Percentiles rank a stretch among this genome's conserved stretches.
These are phyloP conservation scores for Botrylloides violaceus DNA, from an alignment of 23 tunicate genomes.

Conservation along the genomic window DNA sequence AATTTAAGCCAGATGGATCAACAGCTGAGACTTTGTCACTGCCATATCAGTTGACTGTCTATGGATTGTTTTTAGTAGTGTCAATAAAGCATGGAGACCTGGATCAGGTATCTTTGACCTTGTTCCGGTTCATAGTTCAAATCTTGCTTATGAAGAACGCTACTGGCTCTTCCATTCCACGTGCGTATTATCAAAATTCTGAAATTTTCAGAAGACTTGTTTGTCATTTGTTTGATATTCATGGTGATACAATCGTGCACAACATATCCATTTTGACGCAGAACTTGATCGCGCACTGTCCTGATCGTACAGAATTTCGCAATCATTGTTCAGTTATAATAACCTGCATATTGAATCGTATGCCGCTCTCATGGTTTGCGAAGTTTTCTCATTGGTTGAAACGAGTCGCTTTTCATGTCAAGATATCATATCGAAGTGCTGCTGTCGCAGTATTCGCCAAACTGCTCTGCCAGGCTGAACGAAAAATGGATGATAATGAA, in stretches of 20 bases:
- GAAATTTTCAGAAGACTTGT: constrained; percentile 34
- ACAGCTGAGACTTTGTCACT: background rate
- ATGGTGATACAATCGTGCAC: constrained; percentile 30
- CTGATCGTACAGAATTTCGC: constrained; percentile 59
- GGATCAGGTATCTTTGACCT: constrained; percentile 24
- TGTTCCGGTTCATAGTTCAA: constrained; percentile 52
- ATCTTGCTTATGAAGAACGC: constrained; percentile 57
- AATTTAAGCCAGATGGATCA: constrained; percentile 3
- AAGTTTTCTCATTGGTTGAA: constrained; percentile 47
- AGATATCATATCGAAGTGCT: constrained; percentile 27
- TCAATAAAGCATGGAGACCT: constrained; percentile 30
- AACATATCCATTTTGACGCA: constrained; percentile 26
- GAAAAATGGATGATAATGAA: background rate
- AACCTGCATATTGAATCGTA: constrained; percentile 14
- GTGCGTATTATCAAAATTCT: constrained; percentile 20
- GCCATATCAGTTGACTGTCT: constrained; percentile 22
- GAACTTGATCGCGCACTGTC: constrained; percentile 64
- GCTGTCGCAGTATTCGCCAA: constrained; percentile 33
- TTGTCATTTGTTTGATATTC: constrained; percentile 20
- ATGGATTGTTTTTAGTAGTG: constrained; percentile 19
- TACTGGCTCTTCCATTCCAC: constrained; percentile 23
- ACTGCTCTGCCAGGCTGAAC: constrained; percentile 19
- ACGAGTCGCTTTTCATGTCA: constrained; percentile 21
- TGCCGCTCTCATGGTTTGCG: constrained; percentile 51
- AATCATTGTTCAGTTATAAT: constrained; percentile 39